phyloP scores from a whole-genome alignment of 2,888 invertebrate genomes.

The Chrysopilus asiliformis region DNA sequence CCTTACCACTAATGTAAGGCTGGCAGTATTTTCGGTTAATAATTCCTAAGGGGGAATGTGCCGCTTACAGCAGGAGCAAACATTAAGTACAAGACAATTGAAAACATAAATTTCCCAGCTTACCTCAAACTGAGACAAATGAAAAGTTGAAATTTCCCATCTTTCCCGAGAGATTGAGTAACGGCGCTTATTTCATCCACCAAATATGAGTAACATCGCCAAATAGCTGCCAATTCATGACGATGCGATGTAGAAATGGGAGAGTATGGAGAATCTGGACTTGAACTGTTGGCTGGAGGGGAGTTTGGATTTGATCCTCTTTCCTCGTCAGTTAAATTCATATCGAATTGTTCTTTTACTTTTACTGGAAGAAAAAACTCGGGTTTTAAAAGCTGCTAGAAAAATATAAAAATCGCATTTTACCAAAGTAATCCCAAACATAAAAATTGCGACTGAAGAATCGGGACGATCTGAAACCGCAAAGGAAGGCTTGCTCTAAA shows the following conservation, averaged over 20 bases:
- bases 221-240: constrained; percentile 53
- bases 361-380: constrained; percentile 21
- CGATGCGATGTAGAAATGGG: constrained; percentile 25
- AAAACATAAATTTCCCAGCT: too few species aligned
- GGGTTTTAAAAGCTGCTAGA: not conserved
- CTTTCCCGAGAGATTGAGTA: constrained; percentile 71
- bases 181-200: constrained; percentile 78
- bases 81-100: too few species aligned
- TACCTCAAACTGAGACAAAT: constrained; percentile 88
- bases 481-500: constrained; percentile 88
- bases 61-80: too few species aligned
- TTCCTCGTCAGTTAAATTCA: constrained; percentile 36
- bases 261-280: constrained; percentile 25
- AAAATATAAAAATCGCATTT: constrained; percentile 20
- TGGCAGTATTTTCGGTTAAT: too few species aligned
- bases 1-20: too few species aligned
- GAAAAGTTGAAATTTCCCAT: constrained; percentile 95
- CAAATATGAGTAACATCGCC: constrained; percentile 79
- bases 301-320: constrained; percentile 15
- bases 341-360: constrained; percentile 64
- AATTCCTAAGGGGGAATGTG: too few species aligned
- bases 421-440: constrained; percentile 97
- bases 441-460: constrained; percentile 90
- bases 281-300: constrained; percentile 35
- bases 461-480: constrained; percentile 85